Conservation (phyloP, 1,140 invertebrate species). For the Tetraneura akinire region DNA sequence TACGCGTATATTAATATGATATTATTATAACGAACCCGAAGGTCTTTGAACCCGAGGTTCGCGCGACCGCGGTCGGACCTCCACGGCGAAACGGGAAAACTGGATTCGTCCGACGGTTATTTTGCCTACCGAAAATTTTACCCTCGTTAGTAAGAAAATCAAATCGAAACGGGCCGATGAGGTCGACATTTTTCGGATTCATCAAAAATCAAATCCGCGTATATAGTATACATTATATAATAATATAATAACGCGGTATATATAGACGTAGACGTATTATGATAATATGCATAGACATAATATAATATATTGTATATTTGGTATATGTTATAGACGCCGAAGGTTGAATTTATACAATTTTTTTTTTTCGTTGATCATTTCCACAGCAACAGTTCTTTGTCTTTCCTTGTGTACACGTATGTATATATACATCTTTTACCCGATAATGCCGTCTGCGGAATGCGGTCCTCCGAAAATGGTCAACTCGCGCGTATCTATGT, state of each 20-base stretch:
- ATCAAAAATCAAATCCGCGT: neutral
- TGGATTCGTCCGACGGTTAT: neutral
- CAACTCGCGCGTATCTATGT: conserved; percentile 1
- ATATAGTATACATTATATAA: too few relatives aligned
- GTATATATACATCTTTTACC: neutral
- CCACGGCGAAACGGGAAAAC: neutral
- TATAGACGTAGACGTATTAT: too few relatives aligned
- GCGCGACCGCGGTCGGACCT: too few relatives aligned
- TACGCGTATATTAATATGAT: too few relatives aligned
- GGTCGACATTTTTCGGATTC: conserved; percentile 46
- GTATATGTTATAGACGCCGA: neutral
- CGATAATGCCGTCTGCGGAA: conserved; percentile 29
- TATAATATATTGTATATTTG: too few relatives aligned
- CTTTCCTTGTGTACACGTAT: neutral
- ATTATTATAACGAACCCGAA: too few relatives aligned
- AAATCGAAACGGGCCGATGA: neutral
- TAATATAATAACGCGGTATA: too few relatives aligned
- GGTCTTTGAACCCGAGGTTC: too few relatives aligned
- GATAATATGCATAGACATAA: too few relatives aligned
- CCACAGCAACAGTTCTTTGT: neutral
- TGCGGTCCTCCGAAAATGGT: conserved; percentile 49
- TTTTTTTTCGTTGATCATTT: conserved; percentile 36
- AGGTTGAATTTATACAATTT: conserved; percentile 19
- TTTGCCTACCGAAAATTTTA: neutral
- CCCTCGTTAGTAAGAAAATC: conserved; percentile 23